A percentile compares a stretch with the other conserved stretches of the same genome.
Conservation (phyloP, 2,797 vertebrate species). For the Gymnodraco acuticeps region DNA sequence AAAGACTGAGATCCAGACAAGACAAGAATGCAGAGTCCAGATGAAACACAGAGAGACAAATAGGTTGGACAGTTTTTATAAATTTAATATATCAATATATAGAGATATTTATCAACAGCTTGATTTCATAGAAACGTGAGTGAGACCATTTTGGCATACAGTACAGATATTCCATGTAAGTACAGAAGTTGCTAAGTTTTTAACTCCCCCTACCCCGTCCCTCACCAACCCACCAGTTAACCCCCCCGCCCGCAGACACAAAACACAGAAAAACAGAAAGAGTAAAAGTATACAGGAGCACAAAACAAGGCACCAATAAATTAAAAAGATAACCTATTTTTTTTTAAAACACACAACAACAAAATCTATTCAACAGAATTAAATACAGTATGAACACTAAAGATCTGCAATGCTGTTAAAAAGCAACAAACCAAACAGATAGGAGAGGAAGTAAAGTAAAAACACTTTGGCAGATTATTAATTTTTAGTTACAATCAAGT, state of each 20-base stretch:
- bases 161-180: constrained; percentile 88
- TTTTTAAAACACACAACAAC: constrained; percentile 62
- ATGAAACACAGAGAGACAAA: constrained; percentile 2
- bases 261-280: constrained; percentile 74
- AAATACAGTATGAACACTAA: constrained; percentile 82
- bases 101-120: constrained; percentile 91
- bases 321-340: constrained; percentile 82
- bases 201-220: constrained; percentile 39
- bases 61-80: constrained; percentile 80
- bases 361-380: constrained; percentile 83
- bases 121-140: constrained; percentile 90
- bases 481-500: constrained; percentile 91
- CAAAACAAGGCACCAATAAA: constrained; percentile 91
- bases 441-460: constrained; percentile 71
- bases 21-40: background rate
- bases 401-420: constrained; percentile 82
- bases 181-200: constrained; percentile 85
- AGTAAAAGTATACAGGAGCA: constrained; percentile 85
- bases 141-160: constrained; percentile 91
- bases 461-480: constrained; percentile 91
- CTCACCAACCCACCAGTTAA: constrained; percentile 27
- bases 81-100: constrained; percentile 93
- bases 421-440: constrained; percentile 67
- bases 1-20: background rate
- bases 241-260: constrained; percentile 52